A percentile compares a stretch with the other conserved stretches of the same genome.
phyloP scores from a whole-genome alignment of 2,113 vertebrate genomes.

The Laterallus jamaicensis region DNA sequence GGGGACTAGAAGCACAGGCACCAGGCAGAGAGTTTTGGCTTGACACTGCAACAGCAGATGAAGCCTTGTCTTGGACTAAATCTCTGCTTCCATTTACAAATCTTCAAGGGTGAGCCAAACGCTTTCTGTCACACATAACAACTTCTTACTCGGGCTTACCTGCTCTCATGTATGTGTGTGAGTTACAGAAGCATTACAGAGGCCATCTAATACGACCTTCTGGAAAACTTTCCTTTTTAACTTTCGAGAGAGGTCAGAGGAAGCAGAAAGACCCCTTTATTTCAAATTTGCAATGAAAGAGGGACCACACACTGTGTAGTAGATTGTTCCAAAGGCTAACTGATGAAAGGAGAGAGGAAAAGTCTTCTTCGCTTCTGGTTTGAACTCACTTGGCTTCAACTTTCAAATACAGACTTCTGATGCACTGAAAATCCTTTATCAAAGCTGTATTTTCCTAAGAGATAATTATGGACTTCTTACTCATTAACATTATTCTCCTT shows the following conservation, averaged over 20 bases:
- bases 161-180: not conserved
- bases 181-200: not conserved
- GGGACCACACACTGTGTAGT: not conserved
- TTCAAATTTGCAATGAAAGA: not conserved
- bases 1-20: rapidly evolving
- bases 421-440: constrained; percentile 4
- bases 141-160: not conserved
- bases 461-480: constrained; percentile 23
- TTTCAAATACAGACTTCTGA: constrained; percentile 25
- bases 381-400: constrained; percentile 3
- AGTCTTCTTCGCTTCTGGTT: not conserved
- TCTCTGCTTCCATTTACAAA: not conserved
- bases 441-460: constrained; percentile 16
- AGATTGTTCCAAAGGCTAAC: not conserved
- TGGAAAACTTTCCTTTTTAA: not conserved
- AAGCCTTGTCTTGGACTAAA: not conserved
- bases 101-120: not conserved
- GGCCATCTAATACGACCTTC: not conserved
- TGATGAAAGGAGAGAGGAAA: not conserved
- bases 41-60: not conserved
- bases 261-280: not conserved
- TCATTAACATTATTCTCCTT: constrained; percentile 23
- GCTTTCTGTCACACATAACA: not conserved
- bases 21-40: not conserved
- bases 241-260: not conserved